Evolutionary conservation across 2,113 vertebrate genomes (phyloP), one percentile per base, ranked within the genome.

Genomic region (Sinosuthora webbiana): DNA sequence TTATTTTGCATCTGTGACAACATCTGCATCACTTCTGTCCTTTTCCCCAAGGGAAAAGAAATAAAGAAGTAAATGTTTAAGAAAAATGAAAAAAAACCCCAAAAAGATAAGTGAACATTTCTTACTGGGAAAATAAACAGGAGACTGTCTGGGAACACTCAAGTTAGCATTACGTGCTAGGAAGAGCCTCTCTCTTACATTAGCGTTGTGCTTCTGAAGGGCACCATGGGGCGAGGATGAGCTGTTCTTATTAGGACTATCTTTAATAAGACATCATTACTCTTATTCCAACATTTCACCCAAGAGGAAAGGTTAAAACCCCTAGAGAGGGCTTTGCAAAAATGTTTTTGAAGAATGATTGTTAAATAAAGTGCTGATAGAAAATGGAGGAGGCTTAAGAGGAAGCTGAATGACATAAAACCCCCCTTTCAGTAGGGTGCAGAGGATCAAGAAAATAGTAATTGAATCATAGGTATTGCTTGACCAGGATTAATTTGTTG

Each of bases 211-310:
- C 55, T 88, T 95, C 55, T 79, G 35, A 93, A 92, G 91, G 79
- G 85, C 85, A 95, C 10, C 67, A 74, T 11, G 56, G 85, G 87
- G 45, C 21, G 15, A 70, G 37, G 71, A 97, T 86, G 87, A 96
- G 59, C 56, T 71, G 75, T 78, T 92, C 85, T 90, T 92, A 68
- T 93, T 93, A 96, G 41, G 42, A 81, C 73, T 88, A 88, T 56
- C 47, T 93, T 93, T 92, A 95, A 94, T 85, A 90, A 79, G 87
- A 83, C 84, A 93, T 93, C 93, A 89, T 93, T 96, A 96, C 68
- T 78, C 37, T 89, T 87, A 77, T 81, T 93, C 27, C 79, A 96
- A 68, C 65, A 78, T 85, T 93, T 96, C 19, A 2, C 64, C 76
- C 79, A 83, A 41, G 56, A 77, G 60, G 31, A 47, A 90, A 95